phyloP scores from a whole-genome alignment of 2,888 invertebrate species.

The Ectemnius cavifrons region DNA sequence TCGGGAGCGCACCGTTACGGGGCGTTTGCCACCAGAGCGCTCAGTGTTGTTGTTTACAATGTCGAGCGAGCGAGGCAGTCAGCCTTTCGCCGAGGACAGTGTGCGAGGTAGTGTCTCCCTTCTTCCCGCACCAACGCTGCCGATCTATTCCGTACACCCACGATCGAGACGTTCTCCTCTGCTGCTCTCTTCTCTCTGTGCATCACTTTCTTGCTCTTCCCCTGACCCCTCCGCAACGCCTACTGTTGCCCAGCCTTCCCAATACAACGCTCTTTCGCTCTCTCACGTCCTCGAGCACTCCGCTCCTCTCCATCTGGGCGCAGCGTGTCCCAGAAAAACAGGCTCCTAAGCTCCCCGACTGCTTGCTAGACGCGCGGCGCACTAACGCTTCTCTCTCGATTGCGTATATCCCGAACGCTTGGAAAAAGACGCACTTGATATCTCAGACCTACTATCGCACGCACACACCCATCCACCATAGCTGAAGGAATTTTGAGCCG shows the following conservation, averaged over 20 bases:
- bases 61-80: slow-evolving; percentile 20
- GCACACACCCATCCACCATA: background rate
- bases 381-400: background rate
- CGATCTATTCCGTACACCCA: slow-evolving; percentile 17
- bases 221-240: no score
- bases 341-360: background rate
- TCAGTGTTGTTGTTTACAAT: slow-evolving; percentile 53
- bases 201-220: no score
- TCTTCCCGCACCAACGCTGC: background rate
- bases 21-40: slow-evolving; percentile 47
- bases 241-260: no score
- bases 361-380: background rate
- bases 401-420: background rate
- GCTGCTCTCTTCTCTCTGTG: no score
- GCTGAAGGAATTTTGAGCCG: background rate
- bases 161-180: background rate
- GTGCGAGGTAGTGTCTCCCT: background rate
- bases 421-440: background rate
- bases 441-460: background rate
- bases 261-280: background rate
- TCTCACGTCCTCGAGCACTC: background rate
- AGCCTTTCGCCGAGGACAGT: slow-evolving; percentile 40
- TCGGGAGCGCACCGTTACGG: slow-evolving; percentile 50
- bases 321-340: no score
- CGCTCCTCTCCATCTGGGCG: background rate